These are phyloP conservation scores for Cheumatopsyche charites DNA, from an alignment of 1,140 invertebrate species.

Conservation along the genomic window DNA sequence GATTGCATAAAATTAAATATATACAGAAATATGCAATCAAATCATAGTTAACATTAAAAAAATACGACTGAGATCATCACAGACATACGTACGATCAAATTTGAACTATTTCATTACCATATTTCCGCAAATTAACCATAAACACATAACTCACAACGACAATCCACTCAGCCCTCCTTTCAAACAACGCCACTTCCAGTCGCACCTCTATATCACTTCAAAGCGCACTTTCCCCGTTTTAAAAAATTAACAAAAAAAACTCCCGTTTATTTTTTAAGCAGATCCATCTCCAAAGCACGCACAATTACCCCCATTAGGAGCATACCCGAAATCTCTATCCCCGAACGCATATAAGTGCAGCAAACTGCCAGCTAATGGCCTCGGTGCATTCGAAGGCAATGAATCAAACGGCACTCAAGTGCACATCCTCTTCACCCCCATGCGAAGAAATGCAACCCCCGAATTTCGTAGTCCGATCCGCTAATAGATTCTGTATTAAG, in stretches of 20 bases:
- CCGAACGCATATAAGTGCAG: conserved; percentile 28
- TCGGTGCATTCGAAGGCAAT: conserved; percentile 47
- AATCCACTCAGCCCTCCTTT: background rate
- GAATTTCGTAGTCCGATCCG: conserved; percentile 39
- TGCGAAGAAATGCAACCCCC: conserved; percentile 42
- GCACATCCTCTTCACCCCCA: conserved; percentile 47
- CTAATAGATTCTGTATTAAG: conserved; percentile 50
- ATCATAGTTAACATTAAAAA: too few relatives aligned
- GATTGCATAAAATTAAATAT: too few relatives aligned
- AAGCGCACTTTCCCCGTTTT: too few relatives aligned
- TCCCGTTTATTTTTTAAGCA: background rate
- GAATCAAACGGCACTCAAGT: conserved; percentile 50
- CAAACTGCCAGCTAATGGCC: conserved; percentile 46
- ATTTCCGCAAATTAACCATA: too few relatives aligned
- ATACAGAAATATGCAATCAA: too few relatives aligned
- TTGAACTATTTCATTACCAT: too few relatives aligned
- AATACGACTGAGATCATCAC: too few relatives aligned
- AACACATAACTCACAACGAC: too few relatives aligned
- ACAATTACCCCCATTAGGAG: conserved; percentile 21
- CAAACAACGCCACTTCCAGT: background rate
- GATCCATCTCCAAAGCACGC: conserved; percentile 7
- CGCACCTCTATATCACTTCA: too few relatives aligned
- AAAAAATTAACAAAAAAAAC: background rate
- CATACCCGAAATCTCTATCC: background rate
- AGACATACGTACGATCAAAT: too few relatives aligned